Base-by-base conservation (phyloP, 2,888 invertebrate genomes). In the Metacarcinus magister region DNA sequence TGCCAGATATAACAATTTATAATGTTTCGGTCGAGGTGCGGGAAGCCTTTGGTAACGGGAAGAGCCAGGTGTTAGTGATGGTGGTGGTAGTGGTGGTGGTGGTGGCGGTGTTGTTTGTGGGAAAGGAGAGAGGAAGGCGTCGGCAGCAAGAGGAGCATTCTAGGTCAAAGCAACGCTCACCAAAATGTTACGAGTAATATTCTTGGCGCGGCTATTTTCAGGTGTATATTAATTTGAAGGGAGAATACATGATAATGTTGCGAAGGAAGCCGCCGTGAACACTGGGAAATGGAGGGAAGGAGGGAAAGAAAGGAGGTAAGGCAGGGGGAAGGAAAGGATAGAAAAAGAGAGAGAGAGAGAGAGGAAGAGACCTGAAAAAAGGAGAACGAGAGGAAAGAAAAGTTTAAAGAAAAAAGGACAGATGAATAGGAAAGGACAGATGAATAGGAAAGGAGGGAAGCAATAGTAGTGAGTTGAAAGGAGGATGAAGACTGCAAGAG, bases 181-280 rank as follows among this genome's bases (percentile, higher is more conserved):
- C 67, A 67, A 67, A 67, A 67, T 67, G 67, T 67, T 67, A n/a
- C 67, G 13, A 23, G 67, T 67, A 67, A 67, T 67, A 67, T 67
- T 67, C 67, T 67, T n/a, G 67, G 67, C 67, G 16, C 67, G 67
- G 67, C 67, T 67, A 67, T 67, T 67, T 67, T 67, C n/a, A 67
- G 67, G 67, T 67, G 67, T 67, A n/a, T 67, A 67, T 67, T 67
- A 67, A 67, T 67, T 67, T 67, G n/a, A n/a, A n/a, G 67, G 67
- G 67, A 67, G 67, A 67, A 67, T 67, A 67, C 67, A 67, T 67
- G 67, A 67, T 67, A 67, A 67, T 67, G 67, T n/a, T 67, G 23
- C n/a, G 19, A 23, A 67, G 67, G 67, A 67, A 67, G 67, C 67
- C 19, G 67, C 67, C 67, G n/a, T 5, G 67, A 67, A 67, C 67